Conservation (phyloP, 1,140 invertebrate genomes). For the honey bee (Apis mellifera) region Amel_HAv3.1 CM009936.2:15504501-15505000, state of each 20-base stretch:
- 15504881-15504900: slow-evolving; percentile 85
- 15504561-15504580: too few species aligned
- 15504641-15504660: too few species aligned
- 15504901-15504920: slow-evolving; percentile 82
- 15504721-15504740: slow-evolving; percentile 84
- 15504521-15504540: too few species aligned
- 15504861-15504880: slow-evolving; percentile 93
- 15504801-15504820: slow-evolving; percentile 87
- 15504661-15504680: too few species aligned
- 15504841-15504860: slow-evolving; percentile 85
- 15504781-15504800: slow-evolving; percentile 87
- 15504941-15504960: slow-evolving; percentile 78
- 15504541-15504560: too few species aligned
- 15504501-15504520: too few species aligned
- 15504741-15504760: slow-evolving; percentile 86
- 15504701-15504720: slow-evolving; percentile 75
- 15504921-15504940: slow-evolving; percentile 85
- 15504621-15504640: too few species aligned
- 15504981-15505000: too few species aligned
- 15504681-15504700: too few species aligned
- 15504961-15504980: too few species aligned
- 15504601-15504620: too few species aligned
- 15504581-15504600: too few species aligned
- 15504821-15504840: slow-evolving; percentile 83
- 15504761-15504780: slow-evolving; percentile 85